Conservation (phyloP, 2,888 invertebrate species). For the Oasisia sp. region DNA sequence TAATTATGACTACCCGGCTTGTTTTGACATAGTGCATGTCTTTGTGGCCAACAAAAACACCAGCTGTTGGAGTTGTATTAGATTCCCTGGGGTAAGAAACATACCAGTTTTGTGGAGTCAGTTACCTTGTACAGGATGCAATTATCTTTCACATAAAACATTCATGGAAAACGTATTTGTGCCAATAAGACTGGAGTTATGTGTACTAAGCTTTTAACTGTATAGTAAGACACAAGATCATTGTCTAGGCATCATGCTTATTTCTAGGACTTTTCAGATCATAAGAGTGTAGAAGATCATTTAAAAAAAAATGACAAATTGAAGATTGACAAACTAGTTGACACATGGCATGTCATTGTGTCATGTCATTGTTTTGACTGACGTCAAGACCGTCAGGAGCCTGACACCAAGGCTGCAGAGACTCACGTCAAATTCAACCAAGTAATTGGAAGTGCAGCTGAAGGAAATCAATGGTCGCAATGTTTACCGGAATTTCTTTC, state of each 20-base stretch:
- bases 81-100: background rate
- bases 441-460: background rate
- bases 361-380: too few relatives aligned
- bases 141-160: background rate
- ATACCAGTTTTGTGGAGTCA: background rate
- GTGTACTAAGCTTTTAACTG: background rate
- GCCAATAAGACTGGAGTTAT: background rate
- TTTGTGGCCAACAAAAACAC: background rate
- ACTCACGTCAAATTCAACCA: background rate
- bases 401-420: background rate
- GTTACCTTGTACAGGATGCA: background rate
- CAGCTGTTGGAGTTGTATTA: background rate
- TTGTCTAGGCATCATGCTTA: background rate
- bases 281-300: background rate
- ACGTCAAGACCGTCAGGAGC: too few relatives aligned
- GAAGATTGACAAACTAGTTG: too few relatives aligned
- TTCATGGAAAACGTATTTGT: background rate
- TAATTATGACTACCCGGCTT: background rate
- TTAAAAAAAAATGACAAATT: background rate
- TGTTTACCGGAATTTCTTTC: background rate
- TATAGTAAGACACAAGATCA: background rate
- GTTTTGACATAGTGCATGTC: background rate
- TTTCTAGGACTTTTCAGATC: background rate
- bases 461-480: conserved; percentile 1
- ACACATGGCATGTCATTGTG: too few relatives aligned